phyloP scores from a whole-genome alignment of 1,140 invertebrate species.

The Meteorus sp. region DNA sequence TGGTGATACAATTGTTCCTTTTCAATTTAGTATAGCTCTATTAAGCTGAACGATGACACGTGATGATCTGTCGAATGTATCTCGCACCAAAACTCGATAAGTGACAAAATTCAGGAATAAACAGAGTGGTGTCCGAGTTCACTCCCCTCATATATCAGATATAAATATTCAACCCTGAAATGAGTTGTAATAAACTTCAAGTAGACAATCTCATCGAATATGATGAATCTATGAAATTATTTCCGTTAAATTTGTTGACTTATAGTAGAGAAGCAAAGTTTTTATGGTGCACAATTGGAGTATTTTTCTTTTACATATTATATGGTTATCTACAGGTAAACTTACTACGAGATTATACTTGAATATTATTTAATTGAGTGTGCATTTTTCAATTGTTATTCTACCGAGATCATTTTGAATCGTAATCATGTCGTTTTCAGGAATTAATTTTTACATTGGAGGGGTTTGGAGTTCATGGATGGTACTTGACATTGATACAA shows the following conservation, averaged over 20 bases:
- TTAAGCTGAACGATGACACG: no score
- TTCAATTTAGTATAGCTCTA: no score
- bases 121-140: no score
- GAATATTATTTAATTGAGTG: conserved; percentile 12
- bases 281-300: conserved; percentile 71
- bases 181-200: conserved; percentile 23
- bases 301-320: conserved; percentile 85
- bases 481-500: conserved; percentile 91
- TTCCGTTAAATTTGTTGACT: conserved; percentile 75
- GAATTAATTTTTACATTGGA: conserved; percentile 90
- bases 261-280: conserved; percentile 74
- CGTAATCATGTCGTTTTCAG: no score
- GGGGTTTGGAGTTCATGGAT: conserved; percentile 86
- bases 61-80: no score
- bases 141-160: no score
- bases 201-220: conserved; percentile 10
- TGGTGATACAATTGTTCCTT: no score
- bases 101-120: no score
- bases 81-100: no score
- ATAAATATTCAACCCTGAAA: not conserved
- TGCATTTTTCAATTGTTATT: conserved; percentile 13
- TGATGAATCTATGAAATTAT: conserved; percentile 59
- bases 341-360: conserved; percentile 10
- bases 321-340: conserved; percentile 84
- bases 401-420: no score